phyloP scores from a whole-genome alignment of 1,140 invertebrate species.

The Drosophila watanabei region DNA sequence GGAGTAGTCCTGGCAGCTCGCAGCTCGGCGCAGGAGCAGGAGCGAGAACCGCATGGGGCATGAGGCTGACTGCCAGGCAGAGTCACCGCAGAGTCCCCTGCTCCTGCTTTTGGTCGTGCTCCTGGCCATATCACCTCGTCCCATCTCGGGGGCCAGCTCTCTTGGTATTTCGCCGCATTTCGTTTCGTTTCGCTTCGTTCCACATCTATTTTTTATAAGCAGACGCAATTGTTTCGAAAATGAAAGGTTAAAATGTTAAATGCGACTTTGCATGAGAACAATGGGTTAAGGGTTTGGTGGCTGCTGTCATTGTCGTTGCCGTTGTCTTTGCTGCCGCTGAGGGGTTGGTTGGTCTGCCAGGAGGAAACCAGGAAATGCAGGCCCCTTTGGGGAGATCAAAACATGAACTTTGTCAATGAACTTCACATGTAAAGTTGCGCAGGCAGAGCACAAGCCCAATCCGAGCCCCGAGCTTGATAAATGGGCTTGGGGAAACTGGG shows the following conservation, averaged over 20 bases:
- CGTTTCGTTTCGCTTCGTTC: slow-evolving; percentile 71
- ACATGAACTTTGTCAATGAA: slow-evolving; percentile 78
- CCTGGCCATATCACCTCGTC: slow-evolving; percentile 18
- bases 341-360: slow-evolving; percentile 9
- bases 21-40: background rate
- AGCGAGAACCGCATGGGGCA: slow-evolving; percentile 31
- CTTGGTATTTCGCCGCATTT: slow-evolving; percentile 52
- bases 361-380: slow-evolving; percentile 69
- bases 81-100: slow-evolving; percentile 45
- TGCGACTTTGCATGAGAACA: slow-evolving; percentile 75
- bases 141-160: slow-evolving; percentile 31
- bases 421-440: slow-evolving; percentile 52
- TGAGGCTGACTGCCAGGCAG: background rate
- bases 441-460: background rate
- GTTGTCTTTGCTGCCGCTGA: slow-evolving; percentile 22
- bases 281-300: slow-evolving; percentile 53
- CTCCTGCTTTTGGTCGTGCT: background rate
- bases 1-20: slow-evolving; percentile 26
- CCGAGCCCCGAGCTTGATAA: slow-evolving; percentile 22
- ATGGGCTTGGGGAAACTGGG: slow-evolving; percentile 42
- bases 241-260: slow-evolving; percentile 83
- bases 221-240: slow-evolving; percentile 84
- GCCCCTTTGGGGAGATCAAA: slow-evolving; percentile 65
- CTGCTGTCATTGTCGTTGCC: slow-evolving; percentile 20
- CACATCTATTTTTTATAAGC: slow-evolving; percentile 83